These are phyloP conservation scores for Macrotis lagotis DNA, from an alignment of 2,113 vertebrate species.

Conservation along the genomic window DNA sequence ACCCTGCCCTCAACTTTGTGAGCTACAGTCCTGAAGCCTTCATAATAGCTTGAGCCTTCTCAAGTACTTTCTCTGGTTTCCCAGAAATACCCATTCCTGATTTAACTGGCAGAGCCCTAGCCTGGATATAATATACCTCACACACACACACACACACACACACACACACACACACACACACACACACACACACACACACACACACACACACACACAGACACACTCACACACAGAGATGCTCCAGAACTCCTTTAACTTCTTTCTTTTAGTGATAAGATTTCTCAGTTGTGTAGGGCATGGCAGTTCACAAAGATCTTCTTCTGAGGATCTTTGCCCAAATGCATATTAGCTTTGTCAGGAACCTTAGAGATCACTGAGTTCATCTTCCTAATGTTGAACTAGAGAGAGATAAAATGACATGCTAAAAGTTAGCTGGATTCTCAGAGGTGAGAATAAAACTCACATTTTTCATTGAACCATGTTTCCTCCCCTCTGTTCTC, in stretches of 20 bases:
- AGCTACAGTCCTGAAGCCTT: neutral
- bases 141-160: neutral
- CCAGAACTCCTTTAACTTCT: neutral
- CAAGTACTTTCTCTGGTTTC: neutral
- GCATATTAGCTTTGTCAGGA: neutral
- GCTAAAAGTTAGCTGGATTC: neutral
- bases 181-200: too few species aligned
- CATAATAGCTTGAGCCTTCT: neutral
- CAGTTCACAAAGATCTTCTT: neutral
- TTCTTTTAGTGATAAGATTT: neutral
- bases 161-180: too few species aligned
- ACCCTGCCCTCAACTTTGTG: neutral
- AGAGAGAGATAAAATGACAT: neutral
- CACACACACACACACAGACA: too few species aligned
- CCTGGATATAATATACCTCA: neutral
- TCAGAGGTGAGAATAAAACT: neutral
- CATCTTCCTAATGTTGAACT: neutral
- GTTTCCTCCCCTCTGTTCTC: too few species aligned
- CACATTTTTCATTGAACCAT: neutral
- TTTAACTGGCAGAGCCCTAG: neutral
- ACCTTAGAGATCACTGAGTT: neutral
- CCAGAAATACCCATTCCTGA: neutral
- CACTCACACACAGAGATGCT: too few species aligned
- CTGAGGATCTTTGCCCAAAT: neutral
- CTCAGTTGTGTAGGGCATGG: neutral